Conservation (phyloP, 1,140 invertebrate genomes). For the Caenorhabditis brenneri region DNA sequence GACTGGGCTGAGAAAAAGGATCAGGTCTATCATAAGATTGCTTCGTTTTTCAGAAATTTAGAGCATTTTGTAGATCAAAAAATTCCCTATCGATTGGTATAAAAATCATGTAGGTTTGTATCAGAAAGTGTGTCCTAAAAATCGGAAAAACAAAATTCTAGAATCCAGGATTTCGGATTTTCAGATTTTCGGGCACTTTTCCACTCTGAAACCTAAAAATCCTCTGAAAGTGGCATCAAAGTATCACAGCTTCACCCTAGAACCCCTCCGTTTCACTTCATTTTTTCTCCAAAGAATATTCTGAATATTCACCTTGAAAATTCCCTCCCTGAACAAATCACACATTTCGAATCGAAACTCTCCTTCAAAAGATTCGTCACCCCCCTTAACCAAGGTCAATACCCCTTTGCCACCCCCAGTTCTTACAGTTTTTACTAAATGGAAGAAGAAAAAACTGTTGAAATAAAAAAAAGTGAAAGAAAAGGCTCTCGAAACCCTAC, state of each 20-base stretch:
- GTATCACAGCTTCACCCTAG: too few species aligned
- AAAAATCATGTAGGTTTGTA: too few species aligned
- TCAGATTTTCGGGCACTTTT: neutral
- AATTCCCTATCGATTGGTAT: too few species aligned
- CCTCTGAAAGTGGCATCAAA: too few species aligned
- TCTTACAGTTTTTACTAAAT: neutral
- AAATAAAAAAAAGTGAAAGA: neutral
- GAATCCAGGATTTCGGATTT: neutral
- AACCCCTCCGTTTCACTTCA: too few species aligned
- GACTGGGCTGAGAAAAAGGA: too few species aligned
- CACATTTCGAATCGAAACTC: neutral
- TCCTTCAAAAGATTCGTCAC: neutral
- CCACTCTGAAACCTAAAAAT: too few species aligned
- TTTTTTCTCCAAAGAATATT: too few species aligned
- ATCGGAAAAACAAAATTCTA: neutral
- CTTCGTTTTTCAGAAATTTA: too few species aligned
- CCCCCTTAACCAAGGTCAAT: slow-evolving; percentile 21
- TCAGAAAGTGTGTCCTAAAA: too few species aligned
- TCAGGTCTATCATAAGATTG: too few species aligned
- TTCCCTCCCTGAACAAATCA: slow-evolving; percentile 10
- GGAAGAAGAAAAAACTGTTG: neutral
- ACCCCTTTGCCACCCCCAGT: neutral
- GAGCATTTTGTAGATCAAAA: too few species aligned
- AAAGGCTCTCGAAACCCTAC: slow-evolving; percentile 27
- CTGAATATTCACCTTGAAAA: slow-evolving; percentile 3